These are phyloP conservation scores for Vultur gryphus DNA, from an alignment of 2,797 vertebrate species.

Conservation along the genomic window DNA sequence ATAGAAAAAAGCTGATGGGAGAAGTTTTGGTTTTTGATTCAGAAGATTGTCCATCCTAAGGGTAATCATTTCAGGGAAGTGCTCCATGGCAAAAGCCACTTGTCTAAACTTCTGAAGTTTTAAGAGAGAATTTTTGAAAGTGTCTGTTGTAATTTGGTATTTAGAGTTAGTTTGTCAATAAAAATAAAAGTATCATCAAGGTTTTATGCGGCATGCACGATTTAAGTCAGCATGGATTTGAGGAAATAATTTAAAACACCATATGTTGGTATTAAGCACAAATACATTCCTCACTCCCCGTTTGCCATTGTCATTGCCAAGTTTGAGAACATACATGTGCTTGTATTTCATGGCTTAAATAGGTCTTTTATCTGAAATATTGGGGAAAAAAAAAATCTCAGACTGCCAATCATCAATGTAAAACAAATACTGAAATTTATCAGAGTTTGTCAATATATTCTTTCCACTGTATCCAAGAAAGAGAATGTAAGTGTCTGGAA, in stretches of 20 bases:
- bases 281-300: not conserved
- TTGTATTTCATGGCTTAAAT: not conserved
- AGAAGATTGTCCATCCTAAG: not conserved
- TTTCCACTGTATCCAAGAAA: not conserved
- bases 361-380: not conserved
- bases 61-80: not conserved
- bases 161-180: not conserved
- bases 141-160: not conserved
- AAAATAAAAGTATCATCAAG: not conserved
- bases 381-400: not conserved
- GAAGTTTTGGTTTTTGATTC: not conserved
- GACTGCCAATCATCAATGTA: not conserved
- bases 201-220: not conserved
- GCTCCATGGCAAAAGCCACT: not conserved
- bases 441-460: not conserved
- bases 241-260: not conserved
- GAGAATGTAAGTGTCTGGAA: not conserved
- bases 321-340: not conserved
- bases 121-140: not conserved
- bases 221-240: not conserved
- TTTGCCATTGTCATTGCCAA: not conserved
- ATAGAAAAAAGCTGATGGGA: not conserved
- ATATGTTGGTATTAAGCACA: not conserved
- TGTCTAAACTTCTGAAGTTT: not conserved
- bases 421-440: not conserved